These are phyloP conservation scores for Argopecten irradians DNA, from an alignment of 1,140 invertebrate genomes.

Conservation along the genomic window DNA sequence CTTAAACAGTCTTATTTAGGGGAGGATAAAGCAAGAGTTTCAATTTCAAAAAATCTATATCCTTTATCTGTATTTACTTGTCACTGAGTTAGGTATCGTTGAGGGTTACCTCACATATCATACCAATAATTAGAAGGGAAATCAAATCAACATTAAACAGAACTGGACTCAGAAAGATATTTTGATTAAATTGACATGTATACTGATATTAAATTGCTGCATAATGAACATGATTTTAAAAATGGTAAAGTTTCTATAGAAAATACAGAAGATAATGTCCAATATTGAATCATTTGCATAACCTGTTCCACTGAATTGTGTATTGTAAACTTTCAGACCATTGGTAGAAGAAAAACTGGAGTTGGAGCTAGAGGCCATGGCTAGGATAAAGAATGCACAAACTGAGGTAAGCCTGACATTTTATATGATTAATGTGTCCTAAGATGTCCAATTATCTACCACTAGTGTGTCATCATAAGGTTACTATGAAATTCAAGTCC, in stretches of 20 bases:
- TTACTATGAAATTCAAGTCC: no score
- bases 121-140: no score
- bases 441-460: no score
- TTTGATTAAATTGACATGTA: no score
- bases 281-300: background rate
- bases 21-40: background rate
- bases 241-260: no score
- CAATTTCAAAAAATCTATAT: background rate
- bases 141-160: no score
- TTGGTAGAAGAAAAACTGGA: slow-evolving; percentile 74
- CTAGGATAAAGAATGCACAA: slow-evolving; percentile 73
- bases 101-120: no score
- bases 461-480: no score
- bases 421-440: slow-evolving; percentile 27
- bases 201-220: no score
- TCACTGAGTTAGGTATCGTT: no score
- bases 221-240: background rate
- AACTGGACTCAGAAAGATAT: no score
- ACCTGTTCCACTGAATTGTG: background rate
- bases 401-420: slow-evolving; percentile 60
- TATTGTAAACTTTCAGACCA: slow-evolving; percentile 58
- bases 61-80: background rate
- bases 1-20: background rate
- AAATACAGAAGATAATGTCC: background rate
- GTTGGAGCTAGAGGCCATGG: slow-evolving; percentile 74